phyloP scores from a whole-genome alignment of 2,113 vertebrate genomes.

The Myotis yumanensis region DNA sequence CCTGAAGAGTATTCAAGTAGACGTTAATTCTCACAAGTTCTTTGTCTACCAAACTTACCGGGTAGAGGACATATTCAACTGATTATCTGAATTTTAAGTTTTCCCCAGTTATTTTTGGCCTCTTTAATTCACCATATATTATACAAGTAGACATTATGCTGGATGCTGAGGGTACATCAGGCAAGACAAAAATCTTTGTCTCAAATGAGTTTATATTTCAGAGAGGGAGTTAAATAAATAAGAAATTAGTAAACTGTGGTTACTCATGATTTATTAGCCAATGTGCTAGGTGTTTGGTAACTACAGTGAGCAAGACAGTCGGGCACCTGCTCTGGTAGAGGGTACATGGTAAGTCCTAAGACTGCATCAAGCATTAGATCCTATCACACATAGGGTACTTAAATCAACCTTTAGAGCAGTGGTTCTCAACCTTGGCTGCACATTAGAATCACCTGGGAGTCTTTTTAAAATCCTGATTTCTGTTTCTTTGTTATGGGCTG shows the following conservation, averaged over 20 bases:
- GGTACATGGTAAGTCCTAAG: background rate
- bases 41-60: background rate
- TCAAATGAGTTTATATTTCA: background rate
- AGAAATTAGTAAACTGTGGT: background rate
- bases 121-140: slow-evolving; percentile 34
- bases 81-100: background rate
- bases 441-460: too few relatives aligned
- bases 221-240: background rate
- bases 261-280: background rate
- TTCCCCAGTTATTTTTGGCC: background rate
- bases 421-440: too few relatives aligned
- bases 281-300: background rate
- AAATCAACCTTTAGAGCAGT: background rate
- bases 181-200: background rate
- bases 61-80: background rate
- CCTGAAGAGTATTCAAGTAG: background rate
- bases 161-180: background rate
- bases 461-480: too few relatives aligned
- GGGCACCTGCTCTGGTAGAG: background rate
- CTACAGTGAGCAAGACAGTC: background rate
- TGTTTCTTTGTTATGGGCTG: too few relatives aligned
- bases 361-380: background rate
- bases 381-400: background rate
- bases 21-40: background rate
- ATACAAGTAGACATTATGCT: background rate